phyloP scores from a whole-genome alignment of 2,888 invertebrate species.

The Agrochola litura region DNA sequence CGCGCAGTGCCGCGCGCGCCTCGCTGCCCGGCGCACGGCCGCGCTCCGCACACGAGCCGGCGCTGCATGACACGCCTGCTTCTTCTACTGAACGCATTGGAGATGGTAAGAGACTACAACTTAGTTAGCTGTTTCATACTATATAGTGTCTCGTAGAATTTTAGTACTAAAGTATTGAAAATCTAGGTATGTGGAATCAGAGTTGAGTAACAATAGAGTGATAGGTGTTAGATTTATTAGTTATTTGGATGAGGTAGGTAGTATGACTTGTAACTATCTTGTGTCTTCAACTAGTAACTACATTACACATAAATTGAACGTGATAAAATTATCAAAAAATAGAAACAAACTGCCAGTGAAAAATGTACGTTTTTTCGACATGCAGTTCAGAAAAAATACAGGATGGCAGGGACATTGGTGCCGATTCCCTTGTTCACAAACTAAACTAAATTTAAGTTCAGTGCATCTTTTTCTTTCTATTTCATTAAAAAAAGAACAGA shows the following conservation, averaged over 20 bases:
- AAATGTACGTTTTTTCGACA: background rate
- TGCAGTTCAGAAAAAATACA: background rate
- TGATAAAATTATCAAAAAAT: background rate
- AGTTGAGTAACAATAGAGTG: slow-evolving; percentile 13
- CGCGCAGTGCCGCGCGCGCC: slow-evolving; percentile 84
- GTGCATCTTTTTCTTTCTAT: too few relatives aligned
- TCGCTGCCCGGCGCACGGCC: slow-evolving; percentile 81
- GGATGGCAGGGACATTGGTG: too few relatives aligned
- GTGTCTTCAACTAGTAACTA: background rate
- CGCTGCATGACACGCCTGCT: slow-evolving; percentile 88
- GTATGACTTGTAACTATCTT: background rate
- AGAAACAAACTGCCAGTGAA: background rate
- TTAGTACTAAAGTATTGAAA: background rate
- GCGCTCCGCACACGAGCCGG: slow-evolving; percentile 74
- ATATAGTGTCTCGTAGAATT: slow-evolving; percentile 1
- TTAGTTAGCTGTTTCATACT: background rate
- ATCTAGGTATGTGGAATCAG: background rate
- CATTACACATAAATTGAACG: background rate
- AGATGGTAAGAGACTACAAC: slow-evolving; percentile 75
- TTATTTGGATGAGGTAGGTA: slow-evolving; percentile 17
- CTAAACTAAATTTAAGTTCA: too few relatives aligned
- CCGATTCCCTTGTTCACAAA: too few relatives aligned
- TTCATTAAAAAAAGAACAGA: too few relatives aligned
- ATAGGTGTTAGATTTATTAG: slow-evolving; percentile 3
- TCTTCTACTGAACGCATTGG: slow-evolving; percentile 91